Evolutionary conservation across 1,140 invertebrate species (phyloP).

Genomic region (Idris sp.): DNA sequence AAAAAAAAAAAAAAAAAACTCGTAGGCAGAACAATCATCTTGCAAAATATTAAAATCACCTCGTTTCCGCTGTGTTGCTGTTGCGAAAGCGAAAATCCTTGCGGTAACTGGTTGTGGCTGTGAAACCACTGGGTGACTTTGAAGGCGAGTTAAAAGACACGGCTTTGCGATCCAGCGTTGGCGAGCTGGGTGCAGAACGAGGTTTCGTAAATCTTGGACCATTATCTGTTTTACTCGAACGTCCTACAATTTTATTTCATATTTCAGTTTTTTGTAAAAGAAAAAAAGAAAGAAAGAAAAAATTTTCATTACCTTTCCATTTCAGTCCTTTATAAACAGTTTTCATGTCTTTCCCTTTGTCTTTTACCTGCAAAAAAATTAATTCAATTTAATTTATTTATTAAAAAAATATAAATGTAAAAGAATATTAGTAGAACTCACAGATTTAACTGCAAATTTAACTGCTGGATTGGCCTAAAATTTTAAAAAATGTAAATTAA

Average conservation of each 20-base stretch:
- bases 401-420: no score
- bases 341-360: slow-evolving; percentile 85
- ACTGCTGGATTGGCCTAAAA: slow-evolving; percentile 88
- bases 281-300: no score
- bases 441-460: slow-evolving; percentile 89
- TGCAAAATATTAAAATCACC: slow-evolving; percentile 61
- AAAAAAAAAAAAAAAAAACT: background rate
- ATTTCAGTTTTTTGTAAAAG: slow-evolving; percentile 69
- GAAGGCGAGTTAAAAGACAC: slow-evolving; percentile 73
- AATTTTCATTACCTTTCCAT: slow-evolving; percentile 81
- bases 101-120: slow-evolving; percentile 77
- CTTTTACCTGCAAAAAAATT: slow-evolving; percentile 86
- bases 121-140: slow-evolving; percentile 73
- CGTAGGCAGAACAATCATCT: background rate
- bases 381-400: no score
- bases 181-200: slow-evolving; percentile 83
- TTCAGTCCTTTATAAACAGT: slow-evolving; percentile 87
- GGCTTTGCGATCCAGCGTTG: slow-evolving; percentile 79
- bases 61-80: slow-evolving; percentile 74
- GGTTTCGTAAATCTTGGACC: slow-evolving; percentile 76
- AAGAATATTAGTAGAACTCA: slow-evolving; percentile 74
- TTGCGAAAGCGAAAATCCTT: slow-evolving; percentile 77
- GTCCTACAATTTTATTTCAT: slow-evolving; percentile 65
- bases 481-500: slow-evolving; percentile 54
- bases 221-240: slow-evolving; percentile 74